Evolutionary conservation across 2,888 invertebrate genomes (phyloP), one percentile per base, ranked within the genome.

Genomic region (Gordius sp.): DNA sequence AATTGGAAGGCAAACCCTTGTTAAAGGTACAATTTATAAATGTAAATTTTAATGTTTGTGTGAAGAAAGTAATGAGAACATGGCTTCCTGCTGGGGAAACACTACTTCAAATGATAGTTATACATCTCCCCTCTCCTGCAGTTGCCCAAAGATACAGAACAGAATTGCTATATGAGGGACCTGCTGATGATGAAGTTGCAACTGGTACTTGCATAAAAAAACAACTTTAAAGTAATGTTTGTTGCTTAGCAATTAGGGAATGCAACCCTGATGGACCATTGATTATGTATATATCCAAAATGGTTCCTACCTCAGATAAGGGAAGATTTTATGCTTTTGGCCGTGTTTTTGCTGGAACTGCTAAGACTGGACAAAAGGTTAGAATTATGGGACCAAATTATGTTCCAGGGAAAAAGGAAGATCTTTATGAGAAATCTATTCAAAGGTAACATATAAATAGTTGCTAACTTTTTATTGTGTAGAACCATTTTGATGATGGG

Each of bases 241-340:
- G n/a, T n/a, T n/a, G n/a, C n/a, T 2, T 63, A 67, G 74, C 69
- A 56, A 68, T 75, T 61, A 74, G 82, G 78, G 81, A 69, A 68
- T 99, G 97, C 68, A 87, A 99, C 72, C 81, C 93, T 16, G 81
- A 85, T 63, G 97, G 82, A 47, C 93, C 91, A 18, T 77, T 99
- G 59, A 97, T 99, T 91, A 99, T 99, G 97, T 99, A 99, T 78
- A 77, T 99, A 63, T 89, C 89, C 56, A 99, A 99, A 75, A 99
- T 99, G 97, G 97, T 99, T 70, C 97, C 97, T 63, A 99, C 97
- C 18, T 81, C 86, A 16, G 97, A 99, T 73, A 99, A 99, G 75
- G 97, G 97, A 61, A 82, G 97, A 69, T 99, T 99, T 80, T 99
- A 91, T 73, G 97, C 97, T 60, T 99, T 99, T 71, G 97, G 97